phyloP scores from a whole-genome alignment of 2,888 invertebrate genomes.

The Criorhina ranunculi region DNA sequence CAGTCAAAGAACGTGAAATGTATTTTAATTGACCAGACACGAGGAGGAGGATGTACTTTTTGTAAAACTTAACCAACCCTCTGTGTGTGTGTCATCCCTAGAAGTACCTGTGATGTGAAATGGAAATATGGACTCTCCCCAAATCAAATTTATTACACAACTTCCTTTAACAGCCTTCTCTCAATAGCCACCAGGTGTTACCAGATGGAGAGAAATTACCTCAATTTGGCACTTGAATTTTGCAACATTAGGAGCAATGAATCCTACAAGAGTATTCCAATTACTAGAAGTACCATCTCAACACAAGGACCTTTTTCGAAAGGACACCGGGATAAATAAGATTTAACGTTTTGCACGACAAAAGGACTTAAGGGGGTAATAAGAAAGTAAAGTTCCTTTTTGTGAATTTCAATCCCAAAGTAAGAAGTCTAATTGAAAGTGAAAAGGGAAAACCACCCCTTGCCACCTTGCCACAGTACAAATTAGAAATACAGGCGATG shows the following conservation, averaged over 20 bases:
- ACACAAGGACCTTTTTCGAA: slow-evolving; percentile 33
- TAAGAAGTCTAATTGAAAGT: slow-evolving; percentile 71
- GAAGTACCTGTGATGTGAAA: slow-evolving; percentile 21
- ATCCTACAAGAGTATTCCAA: slow-evolving; percentile 70
- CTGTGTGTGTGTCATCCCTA: neutral
- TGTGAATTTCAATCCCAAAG: slow-evolving; percentile 6
- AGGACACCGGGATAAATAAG: slow-evolving; percentile 63
- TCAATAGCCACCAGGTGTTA: slow-evolving; percentile 59
- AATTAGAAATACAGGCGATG: slow-evolving; percentile 52
- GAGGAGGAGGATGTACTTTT: neutral
- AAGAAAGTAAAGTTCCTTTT: slow-evolving; percentile 68
- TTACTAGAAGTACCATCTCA: slow-evolving; percentile 73
- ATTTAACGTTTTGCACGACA: slow-evolving; percentile 70
- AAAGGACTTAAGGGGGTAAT: slow-evolving; percentile 73
- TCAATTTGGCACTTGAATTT: slow-evolving; percentile 75
- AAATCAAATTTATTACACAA: neutral
- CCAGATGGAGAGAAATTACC: slow-evolving; percentile 63
- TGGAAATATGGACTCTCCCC: neutral
- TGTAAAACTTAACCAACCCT: neutral
- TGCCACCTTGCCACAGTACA: slow-evolving; percentile 44
- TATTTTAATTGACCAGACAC: slow-evolving; percentile 66
- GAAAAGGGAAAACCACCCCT: slow-evolving; percentile 67
- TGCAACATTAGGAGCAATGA: slow-evolving; percentile 71
- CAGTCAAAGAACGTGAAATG: slow-evolving; percentile 49
- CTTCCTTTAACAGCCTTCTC: neutral